Conservation (phyloP, 2,113 vertebrate genomes). For the Lycocorax pyrrhopterus region DNA sequence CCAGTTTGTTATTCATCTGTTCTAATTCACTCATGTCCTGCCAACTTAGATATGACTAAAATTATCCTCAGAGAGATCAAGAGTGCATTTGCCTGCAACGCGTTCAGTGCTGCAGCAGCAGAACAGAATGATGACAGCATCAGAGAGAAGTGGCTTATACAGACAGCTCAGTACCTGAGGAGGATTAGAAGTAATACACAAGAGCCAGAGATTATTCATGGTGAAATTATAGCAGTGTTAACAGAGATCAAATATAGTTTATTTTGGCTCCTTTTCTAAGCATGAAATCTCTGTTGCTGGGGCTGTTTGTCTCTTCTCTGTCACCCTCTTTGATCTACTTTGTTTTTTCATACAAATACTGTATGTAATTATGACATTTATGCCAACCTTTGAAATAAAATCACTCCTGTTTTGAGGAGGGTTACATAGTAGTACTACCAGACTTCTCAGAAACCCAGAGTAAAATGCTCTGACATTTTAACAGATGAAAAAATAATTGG, state of each 20-base stretch:
- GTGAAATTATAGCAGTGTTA: constrained; percentile 45
- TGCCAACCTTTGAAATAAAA: constrained; percentile 58
- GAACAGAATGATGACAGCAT: neutral
- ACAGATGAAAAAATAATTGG: constrained; percentile 20
- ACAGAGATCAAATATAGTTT: constrained; percentile 50
- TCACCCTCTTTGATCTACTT: constrained; percentile 62
- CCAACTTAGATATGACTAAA: constrained; percentile 41
- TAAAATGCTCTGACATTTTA: constrained; percentile 39
- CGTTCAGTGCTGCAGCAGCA: neutral
- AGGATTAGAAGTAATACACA: neutral
- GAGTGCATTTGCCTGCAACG: constrained; percentile 17
- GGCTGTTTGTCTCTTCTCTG: constrained; percentile 50
- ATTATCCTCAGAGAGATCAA: constrained; percentile 42
- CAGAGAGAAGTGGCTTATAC: neutral
- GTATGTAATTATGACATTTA: constrained; percentile 64
- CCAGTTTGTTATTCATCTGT: constrained; percentile 34
- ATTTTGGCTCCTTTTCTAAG: constrained; percentile 23
- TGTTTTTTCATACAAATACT: constrained; percentile 54
- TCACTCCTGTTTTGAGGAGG: constrained; percentile 37
- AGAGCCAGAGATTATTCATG: constrained; percentile 7
- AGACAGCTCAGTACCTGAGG: neutral
- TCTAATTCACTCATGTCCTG: constrained; percentile 39
- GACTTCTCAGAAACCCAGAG: neutral
- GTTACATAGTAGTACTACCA: constrained; percentile 30
- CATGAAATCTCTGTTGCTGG: constrained; percentile 24